phyloP scores from a whole-genome alignment of 2,797 vertebrate genomes.

The Echeneis naucrates region DNA sequence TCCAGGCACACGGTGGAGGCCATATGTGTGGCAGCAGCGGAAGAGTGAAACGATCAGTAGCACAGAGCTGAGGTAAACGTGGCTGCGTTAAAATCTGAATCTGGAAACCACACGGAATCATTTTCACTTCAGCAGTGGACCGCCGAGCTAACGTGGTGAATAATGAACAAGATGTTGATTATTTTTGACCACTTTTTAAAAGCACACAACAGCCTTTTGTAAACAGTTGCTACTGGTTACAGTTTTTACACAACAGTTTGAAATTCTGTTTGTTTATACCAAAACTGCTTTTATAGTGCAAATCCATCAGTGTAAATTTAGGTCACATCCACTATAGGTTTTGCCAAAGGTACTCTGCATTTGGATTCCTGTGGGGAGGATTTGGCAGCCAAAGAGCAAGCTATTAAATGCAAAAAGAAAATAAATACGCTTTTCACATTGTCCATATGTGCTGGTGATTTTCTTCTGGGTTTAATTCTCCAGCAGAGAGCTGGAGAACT shows the following conservation, averaged over 20 bases:
- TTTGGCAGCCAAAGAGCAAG: background rate
- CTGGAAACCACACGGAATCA: background rate
- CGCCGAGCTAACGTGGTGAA: slow-evolving; percentile 2
- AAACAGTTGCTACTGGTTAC: slow-evolving; percentile 8
- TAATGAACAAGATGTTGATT: background rate
- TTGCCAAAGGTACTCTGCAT: background rate
- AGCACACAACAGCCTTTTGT: slow-evolving; percentile 11
- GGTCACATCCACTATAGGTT: background rate
- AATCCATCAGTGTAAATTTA: slow-evolving; percentile 19
- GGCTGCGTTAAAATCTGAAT: slow-evolving; percentile 4
- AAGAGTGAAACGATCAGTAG: slow-evolving; percentile 13
- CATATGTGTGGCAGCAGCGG: slow-evolving; percentile 23
- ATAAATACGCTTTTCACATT: no score
- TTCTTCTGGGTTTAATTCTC: background rate
- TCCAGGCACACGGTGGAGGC: slow-evolving; percentile 17
- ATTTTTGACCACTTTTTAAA: slow-evolving; percentile 31
- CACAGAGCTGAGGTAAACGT: slow-evolving; percentile 25
- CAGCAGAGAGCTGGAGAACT: background rate
- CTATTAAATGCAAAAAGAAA: background rate
- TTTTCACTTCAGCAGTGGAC: slow-evolving; percentile 1
- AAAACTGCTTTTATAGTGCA: background rate
- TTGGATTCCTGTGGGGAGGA: background rate
- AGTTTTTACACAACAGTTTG: background rate
- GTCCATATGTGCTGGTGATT: background rate
- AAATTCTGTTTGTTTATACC: slow-evolving; percentile 1